Evolutionary conservation across 2,113 vertebrate genomes (phyloP).

Genomic region (Equus quagga): DNA sequence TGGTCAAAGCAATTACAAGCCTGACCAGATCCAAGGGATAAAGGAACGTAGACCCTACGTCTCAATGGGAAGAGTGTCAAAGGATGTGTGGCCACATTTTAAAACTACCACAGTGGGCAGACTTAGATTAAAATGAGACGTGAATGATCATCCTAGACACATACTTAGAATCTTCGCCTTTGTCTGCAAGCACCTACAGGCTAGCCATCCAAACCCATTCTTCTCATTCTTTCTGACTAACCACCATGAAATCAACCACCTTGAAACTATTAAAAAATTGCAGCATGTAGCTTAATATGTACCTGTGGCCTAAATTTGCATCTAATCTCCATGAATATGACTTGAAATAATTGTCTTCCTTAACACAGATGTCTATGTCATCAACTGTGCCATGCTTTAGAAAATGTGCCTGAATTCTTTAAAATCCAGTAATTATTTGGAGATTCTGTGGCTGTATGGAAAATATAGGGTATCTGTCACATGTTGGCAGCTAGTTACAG

Average conservation of each 20-base stretch:
- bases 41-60: accelerated
- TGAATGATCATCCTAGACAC: background rate
- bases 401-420: background rate
- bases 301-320: background rate
- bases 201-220: background rate
- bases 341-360: background rate
- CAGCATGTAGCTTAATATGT: background rate
- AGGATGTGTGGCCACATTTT: accelerated
- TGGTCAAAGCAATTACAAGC: background rate
- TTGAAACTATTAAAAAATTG: background rate
- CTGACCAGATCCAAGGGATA: background rate
- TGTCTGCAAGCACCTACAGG: background rate
- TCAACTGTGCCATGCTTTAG: background rate
- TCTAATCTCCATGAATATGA: background rate
- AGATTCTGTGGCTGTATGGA: background rate
- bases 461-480: background rate
- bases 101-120: background rate
- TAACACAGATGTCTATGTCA: background rate
- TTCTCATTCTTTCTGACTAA: background rate
- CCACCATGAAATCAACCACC: background rate
- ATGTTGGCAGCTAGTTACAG: too few relatives aligned
- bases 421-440: background rate
- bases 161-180: background rate
- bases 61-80: background rate
- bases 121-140: background rate